Conservation (phyloP, 2,113 vertebrate species). For the Pollachius pollachius region DNA sequence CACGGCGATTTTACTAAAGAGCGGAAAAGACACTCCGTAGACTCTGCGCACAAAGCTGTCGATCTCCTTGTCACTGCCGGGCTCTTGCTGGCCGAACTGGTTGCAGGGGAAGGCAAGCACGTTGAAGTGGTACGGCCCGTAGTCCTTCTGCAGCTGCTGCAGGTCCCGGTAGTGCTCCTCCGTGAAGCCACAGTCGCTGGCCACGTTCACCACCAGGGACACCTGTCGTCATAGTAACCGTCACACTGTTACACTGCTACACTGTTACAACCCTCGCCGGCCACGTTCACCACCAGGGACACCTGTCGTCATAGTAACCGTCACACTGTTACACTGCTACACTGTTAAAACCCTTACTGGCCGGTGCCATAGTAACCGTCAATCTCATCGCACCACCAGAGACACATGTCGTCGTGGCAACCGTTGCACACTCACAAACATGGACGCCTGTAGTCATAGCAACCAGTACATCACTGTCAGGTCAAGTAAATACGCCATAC, state of each 20-base stretch:
- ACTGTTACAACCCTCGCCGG: too few species aligned
- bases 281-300: too few species aligned
- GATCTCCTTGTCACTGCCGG: slow-evolving; percentile 89
- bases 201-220: slow-evolving; percentile 92
- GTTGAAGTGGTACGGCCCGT: slow-evolving; percentile 91
- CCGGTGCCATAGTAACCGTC: too few species aligned
- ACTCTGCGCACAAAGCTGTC: slow-evolving; percentile 87
- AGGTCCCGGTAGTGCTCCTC: slow-evolving; percentile 89
- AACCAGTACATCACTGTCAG: too few species aligned
- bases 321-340: neutral
- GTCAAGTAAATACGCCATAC: too few species aligned
- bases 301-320: too few species aligned
- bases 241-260: neutral
- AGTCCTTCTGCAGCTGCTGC: slow-evolving; percentile 89
- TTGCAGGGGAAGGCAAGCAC: slow-evolving; percentile 97
- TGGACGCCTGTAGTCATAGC: too few species aligned
- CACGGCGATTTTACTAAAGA: slow-evolving; percentile 93
- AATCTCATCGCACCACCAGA: too few species aligned
- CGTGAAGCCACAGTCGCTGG: slow-evolving; percentile 93
- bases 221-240: slow-evolving; percentile 71
- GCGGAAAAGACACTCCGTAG: slow-evolving; percentile 88
- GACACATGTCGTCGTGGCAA: too few species aligned
- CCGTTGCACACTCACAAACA: too few species aligned
- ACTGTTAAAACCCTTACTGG: too few species aligned
- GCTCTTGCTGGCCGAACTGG: slow-evolving; percentile 97